A percentile compares a stretch with the other conserved stretches of the same genome.
Conservation (phyloP, 2,113 vertebrate genomes). For the Apteryx mantelli region DNA sequence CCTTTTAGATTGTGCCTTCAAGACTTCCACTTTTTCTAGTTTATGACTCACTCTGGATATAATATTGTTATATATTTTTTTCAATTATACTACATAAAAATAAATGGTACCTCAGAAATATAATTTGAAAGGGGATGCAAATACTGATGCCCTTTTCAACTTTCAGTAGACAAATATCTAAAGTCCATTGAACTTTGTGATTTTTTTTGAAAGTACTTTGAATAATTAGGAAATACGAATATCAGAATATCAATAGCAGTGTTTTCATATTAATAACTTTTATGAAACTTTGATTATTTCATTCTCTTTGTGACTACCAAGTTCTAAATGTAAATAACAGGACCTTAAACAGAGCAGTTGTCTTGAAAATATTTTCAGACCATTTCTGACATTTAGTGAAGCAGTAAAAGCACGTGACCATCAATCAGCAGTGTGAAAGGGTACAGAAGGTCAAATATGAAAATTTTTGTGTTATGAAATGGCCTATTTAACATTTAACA, state of each 20-base stretch:
- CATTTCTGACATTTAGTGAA: neutral
- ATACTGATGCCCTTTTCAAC: neutral
- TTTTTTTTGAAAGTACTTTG: neutral
- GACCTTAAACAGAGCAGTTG: neutral
- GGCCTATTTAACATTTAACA: neutral
- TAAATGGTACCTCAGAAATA: neutral
- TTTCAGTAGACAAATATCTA: neutral
- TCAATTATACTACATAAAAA: neutral
- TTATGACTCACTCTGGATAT: neutral
- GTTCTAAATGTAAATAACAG: neutral
- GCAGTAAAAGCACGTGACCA: neutral
- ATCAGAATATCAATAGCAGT: neutral
- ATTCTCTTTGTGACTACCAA: neutral
- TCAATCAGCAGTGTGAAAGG: neutral
- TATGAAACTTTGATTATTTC: neutral
- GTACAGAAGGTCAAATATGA: neutral
- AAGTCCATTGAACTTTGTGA: neutral
- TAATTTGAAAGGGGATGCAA: neutral
- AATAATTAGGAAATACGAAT: neutral
- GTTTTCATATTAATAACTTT: neutral
- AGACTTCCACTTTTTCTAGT: neutral
- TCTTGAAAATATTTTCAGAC: neutral
- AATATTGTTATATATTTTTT: neutral
- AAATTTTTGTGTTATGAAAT: neutral
- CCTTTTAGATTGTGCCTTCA: neutral